Conservation (phyloP, 2,888 invertebrate species). For the Apotomis capreana region DNA sequence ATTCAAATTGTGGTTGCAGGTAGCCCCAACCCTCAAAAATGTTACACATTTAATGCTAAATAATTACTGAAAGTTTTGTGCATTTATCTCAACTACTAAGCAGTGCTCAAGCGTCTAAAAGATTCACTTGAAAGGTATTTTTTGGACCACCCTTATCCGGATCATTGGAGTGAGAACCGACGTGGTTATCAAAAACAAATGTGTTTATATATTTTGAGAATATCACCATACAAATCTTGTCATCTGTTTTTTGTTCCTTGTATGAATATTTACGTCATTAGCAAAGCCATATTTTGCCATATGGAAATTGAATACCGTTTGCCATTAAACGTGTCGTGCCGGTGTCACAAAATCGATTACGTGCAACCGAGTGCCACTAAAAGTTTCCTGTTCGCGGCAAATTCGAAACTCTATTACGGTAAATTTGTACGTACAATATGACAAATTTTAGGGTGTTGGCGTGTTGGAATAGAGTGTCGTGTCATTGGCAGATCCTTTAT, state of each 20-base stretch:
- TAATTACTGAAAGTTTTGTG: no score
- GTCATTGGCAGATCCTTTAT: constrained; percentile 21
- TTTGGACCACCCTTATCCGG: neutral
- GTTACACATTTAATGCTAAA: no score
- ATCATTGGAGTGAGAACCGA: constrained; percentile 19
- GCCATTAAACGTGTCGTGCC: constrained; percentile 14
- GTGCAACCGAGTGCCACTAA: constrained; percentile 36
- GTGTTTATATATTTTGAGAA: neutral
- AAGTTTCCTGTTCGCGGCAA: constrained; percentile 38
- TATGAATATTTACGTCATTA: constrained; percentile 7
- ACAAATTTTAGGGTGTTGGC: constrained; percentile 33
- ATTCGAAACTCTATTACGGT: constrained; percentile 34
- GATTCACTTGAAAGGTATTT: no score
- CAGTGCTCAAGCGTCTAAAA: no score
- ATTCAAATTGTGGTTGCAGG: no score
- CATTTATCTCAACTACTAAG: no score
- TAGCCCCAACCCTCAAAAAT: no score
- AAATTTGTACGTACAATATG: constrained; percentile 27
- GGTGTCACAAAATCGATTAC: constrained; percentile 40
- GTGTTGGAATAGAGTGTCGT: constrained; percentile 22
- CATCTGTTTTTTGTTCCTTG: neutral
- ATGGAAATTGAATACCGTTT: constrained; percentile 23
- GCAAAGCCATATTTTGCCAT: constrained; percentile 13
- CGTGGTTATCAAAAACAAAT: constrained; percentile 8
- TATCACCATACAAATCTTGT: no score